Conservation (phyloP, 2,113 vertebrate genomes). For the Zapus hudsonius region DNA sequence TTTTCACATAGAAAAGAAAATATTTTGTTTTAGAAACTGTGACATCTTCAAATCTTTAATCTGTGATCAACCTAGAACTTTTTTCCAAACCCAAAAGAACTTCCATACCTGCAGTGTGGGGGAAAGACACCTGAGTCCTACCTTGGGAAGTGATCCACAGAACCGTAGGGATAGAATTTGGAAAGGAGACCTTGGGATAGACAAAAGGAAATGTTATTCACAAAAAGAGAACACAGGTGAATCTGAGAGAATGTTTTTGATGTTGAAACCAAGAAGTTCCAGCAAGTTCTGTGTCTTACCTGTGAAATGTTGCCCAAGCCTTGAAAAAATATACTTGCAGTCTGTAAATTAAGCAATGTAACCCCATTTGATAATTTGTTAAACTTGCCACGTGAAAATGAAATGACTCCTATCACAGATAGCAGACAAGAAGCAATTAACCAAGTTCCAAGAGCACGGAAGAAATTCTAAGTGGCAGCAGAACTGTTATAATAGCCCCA, state of each 20-base stretch:
- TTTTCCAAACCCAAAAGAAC: too few species aligned
- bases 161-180: too few species aligned
- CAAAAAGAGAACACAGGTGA: not conserved
- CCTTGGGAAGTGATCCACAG: too few species aligned
- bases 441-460: not conserved
- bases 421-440: constrained; percentile 25
- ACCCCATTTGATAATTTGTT: constrained; percentile 64
- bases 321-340: not conserved
- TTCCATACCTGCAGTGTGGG: too few species aligned
- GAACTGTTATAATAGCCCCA: not conserved
- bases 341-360: constrained; percentile 47
- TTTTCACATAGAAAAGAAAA: too few species aligned
- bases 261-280: not conserved
- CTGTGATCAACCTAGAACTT: too few species aligned
- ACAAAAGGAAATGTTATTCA: too few species aligned
- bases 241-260: not conserved
- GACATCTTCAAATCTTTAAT: too few species aligned
- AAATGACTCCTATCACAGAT: not conserved
- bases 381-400: not conserved
- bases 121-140: too few species aligned
- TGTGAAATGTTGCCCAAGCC: constrained; percentile 18
- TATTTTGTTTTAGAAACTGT: too few species aligned
- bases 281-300: not conserved
- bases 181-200: too few species aligned
- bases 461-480: constrained; percentile 4